phyloP scores from a whole-genome alignment of 2,797 vertebrate genomes.

The Cheirogaleus major region DNA sequence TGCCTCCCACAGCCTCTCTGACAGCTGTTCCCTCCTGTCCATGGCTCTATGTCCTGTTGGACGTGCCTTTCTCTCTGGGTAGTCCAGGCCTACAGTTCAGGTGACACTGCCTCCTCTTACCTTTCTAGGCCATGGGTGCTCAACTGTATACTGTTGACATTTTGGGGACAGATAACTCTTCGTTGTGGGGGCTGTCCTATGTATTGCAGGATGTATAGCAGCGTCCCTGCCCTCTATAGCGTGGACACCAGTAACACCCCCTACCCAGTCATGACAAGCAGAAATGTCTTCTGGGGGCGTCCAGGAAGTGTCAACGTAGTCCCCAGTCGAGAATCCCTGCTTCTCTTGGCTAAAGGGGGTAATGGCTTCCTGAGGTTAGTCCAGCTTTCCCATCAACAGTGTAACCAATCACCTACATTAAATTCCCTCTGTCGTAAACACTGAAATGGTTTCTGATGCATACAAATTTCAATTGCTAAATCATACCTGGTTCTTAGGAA shows the following conservation, averaged over 20 bases:
- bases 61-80: background rate
- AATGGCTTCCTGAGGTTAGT: background rate
- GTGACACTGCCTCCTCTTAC: background rate
- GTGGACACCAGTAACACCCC: background rate
- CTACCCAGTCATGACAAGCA: background rate
- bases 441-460: background rate
- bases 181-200: background rate
- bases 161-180: background rate
- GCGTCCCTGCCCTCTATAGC: background rate
- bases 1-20: background rate
- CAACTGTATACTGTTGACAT: background rate
- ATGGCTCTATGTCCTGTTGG: background rate
- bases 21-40: background rate
- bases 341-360: background rate
- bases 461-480: background rate
- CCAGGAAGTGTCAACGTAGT: fast-evolving
- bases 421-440: background rate
- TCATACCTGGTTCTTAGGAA: background rate
- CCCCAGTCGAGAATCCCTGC: background rate
- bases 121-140: background rate
- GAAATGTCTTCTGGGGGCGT: fast-evolving
- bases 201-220: fast-evolving
- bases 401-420: background rate
- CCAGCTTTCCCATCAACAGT: background rate
- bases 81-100: background rate